A percentile compares a stretch with the other conserved stretches of the same genome.
phyloP scores from a whole-genome alignment of 1,140 invertebrate species.

The Temnothorax curvispinosus region DNA sequence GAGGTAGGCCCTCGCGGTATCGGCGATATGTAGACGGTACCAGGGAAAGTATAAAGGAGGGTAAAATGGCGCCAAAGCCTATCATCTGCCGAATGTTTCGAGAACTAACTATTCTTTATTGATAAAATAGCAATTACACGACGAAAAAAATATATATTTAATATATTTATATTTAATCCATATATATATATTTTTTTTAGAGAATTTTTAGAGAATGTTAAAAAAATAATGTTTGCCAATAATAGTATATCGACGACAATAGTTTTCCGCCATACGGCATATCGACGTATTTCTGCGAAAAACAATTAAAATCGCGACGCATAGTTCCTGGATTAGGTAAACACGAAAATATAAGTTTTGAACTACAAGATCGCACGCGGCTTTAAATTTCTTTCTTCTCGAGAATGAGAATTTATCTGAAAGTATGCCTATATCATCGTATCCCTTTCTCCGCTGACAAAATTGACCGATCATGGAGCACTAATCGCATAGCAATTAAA shows the following conservation, averaged over 20 bases:
- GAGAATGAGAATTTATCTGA: constrained; percentile 62
- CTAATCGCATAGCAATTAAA: constrained; percentile 70
- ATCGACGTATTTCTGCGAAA: constrained; percentile 23
- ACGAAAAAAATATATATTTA: neutral
- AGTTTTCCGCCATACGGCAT: neutral
- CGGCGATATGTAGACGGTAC: constrained; percentile 37
- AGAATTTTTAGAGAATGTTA: neutral
- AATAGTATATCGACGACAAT: neutral
- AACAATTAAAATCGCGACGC: constrained; percentile 24
- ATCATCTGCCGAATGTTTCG: neutral
- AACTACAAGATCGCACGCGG: constrained; percentile 42
- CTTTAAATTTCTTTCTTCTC: constrained; percentile 59
- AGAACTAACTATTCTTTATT: neutral
- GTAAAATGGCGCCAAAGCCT: neutral
- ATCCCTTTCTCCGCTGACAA: constrained; percentile 62
- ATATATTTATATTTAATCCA: constrained; percentile 1
- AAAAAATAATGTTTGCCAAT: neutral
- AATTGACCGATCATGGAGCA: constrained; percentile 63
- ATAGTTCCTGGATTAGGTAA: constrained; percentile 42
- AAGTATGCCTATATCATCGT: constrained; percentile 40
- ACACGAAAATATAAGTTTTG: constrained; percentile 56
- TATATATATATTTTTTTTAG: no score
- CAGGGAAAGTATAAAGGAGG: constrained; percentile 61
- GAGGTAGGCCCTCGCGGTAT: constrained; percentile 77
- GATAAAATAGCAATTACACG: neutral